These are phyloP conservation scores for Ornithoptera priamus DNA, from an alignment of 2,888 invertebrate species.

Conservation along the genomic window DNA sequence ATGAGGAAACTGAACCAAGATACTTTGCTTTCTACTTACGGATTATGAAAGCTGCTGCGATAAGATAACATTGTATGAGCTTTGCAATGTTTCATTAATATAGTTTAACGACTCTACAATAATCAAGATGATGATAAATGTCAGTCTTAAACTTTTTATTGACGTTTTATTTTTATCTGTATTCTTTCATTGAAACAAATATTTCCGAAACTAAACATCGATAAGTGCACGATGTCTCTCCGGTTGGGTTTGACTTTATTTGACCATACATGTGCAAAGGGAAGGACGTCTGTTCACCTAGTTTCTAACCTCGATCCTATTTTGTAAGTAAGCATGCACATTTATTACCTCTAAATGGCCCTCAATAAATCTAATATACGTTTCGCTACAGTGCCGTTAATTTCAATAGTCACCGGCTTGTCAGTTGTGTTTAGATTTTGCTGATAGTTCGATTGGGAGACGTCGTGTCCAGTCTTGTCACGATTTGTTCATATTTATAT, in stretches of 20 bases:
- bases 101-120: no score
- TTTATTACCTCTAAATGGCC: slow-evolving; percentile 30
- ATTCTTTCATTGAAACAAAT: background rate
- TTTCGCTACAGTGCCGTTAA: slow-evolving; percentile 50
- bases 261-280: slow-evolving; percentile 20
- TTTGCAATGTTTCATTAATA: no score
- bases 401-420: slow-evolving; percentile 49
- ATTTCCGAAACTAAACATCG: background rate
- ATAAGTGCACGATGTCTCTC: background rate
- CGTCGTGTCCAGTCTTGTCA: slow-evolving; percentile 29
- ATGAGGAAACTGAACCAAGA: background rate
- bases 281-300: slow-evolving; percentile 29
- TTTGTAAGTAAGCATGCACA: slow-evolving; percentile 24
- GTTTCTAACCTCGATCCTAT: slow-evolving; percentile 24
- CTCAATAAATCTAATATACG: slow-evolving; percentile 42
- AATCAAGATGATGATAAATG: no score
- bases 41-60: no score
- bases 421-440: slow-evolving; percentile 48
- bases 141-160: no score
- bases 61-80: no score
- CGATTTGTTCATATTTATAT: slow-evolving; percentile 38
- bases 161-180: no score
- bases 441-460: slow-evolving; percentile 39
- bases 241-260: background rate
- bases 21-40: background rate